Evolutionary conservation across 2,113 vertebrate species (phyloP).

Genomic region (Serilophus lunatus): DNA sequence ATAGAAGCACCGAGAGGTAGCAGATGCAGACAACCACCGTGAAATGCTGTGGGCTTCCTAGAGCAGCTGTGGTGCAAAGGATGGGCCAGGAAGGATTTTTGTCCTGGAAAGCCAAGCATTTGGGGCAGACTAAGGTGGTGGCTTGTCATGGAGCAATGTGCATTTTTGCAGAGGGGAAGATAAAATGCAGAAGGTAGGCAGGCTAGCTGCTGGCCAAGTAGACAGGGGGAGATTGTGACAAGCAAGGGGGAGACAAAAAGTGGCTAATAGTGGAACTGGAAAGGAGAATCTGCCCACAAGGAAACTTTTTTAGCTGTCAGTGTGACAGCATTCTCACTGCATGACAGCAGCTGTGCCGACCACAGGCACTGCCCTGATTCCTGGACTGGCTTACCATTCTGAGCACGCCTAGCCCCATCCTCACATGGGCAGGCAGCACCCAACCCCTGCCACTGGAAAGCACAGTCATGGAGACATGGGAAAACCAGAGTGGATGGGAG

Average conservation of each 20-base stretch:
- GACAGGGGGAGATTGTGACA: neutral
- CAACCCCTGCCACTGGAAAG: neutral
- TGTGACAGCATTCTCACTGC: neutral
- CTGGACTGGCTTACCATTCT: neutral
- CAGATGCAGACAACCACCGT: neutral
- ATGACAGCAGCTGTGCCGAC: rapidly evolving
- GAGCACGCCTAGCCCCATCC: neutral
- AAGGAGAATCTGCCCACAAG: neutral
- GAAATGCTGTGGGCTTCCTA: neutral
- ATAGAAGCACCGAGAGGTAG: neutral
- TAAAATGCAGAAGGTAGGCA: neutral
- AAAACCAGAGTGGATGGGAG: neutral
- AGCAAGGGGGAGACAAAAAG: neutral
- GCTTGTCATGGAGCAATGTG: rapidly evolving
- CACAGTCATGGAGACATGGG: rapidly evolving
- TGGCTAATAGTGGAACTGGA: neutral
- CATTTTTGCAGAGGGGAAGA: neutral
- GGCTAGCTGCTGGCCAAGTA: neutral
- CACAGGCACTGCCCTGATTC: neutral
- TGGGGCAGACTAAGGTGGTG: neutral
- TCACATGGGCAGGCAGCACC: rapidly evolving
- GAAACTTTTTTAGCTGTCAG: neutral
- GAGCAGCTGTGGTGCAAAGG: rapidly evolving
- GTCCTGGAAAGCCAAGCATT: rapidly evolving
- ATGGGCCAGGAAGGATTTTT: rapidly evolving